phyloP scores from a whole-genome alignment of 2,888 invertebrate species.

The Drosophila heteroneura region DNA sequence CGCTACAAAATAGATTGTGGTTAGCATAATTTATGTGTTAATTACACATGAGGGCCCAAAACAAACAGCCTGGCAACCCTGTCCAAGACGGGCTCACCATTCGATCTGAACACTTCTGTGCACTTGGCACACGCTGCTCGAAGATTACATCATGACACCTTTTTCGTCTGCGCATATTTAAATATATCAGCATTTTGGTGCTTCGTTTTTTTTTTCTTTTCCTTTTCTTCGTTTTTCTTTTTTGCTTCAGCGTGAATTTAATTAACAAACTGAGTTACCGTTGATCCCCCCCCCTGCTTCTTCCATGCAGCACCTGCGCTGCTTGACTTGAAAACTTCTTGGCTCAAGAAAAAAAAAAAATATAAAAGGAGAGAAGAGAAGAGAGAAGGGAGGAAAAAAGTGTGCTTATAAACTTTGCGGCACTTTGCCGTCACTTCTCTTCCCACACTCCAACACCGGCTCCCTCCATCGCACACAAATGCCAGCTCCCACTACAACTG shows the following conservation, averaged over 20 bases:
- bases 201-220: neutral
- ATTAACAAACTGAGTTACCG: constrained; percentile 57
- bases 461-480: neutral
- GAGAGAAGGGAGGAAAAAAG: constrained; percentile 16
- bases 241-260: constrained; percentile 49
- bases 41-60: constrained; percentile 31
- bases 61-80: constrained; percentile 13
- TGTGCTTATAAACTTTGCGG: constrained; percentile 52
- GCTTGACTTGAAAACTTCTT: constrained; percentile 48
- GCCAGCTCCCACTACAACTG: constrained; percentile 16
- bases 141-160: constrained; percentile 56
- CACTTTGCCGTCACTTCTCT: constrained; percentile 26
- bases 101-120: constrained; percentile 15
- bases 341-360: constrained; percentile 3
- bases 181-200: constrained; percentile 12
- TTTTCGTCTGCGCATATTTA: constrained; percentile 36
- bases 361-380: too few species aligned
- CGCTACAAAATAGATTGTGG: constrained; percentile 3
- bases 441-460: neutral
- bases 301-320: too few species aligned
- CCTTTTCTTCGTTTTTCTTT: constrained; percentile 8
- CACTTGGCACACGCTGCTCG: constrained; percentile 38
- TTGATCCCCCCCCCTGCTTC: neutral
- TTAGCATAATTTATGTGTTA: constrained; percentile 51
- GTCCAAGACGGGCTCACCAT: neutral